Conservation (phyloP, 1,140 invertebrate genomes). For the Ooceraea biroi region DNA sequence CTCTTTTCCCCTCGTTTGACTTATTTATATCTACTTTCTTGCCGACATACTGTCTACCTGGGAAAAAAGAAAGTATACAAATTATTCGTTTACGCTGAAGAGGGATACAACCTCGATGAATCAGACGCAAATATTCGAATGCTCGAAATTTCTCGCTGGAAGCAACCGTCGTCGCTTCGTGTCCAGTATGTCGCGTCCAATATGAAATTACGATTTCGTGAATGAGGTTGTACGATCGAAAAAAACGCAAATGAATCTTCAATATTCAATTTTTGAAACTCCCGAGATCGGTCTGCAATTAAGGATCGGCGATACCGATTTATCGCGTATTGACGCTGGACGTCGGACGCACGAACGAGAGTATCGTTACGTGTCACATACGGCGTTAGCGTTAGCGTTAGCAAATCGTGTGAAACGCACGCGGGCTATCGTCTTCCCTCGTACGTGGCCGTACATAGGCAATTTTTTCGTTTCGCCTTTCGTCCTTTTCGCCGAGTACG, state of each 20-base stretch:
- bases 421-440: slow-evolving; percentile 5
- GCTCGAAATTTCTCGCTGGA: too few species aligned
- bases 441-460: not conserved
- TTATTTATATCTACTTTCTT: not conserved
- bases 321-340: slow-evolving; percentile 43
- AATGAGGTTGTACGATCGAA: not conserved
- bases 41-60: not conserved
- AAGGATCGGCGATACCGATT: not conserved
- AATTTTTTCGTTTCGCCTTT: slow-evolving; percentile 1
- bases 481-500: too few species aligned
- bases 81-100: too few species aligned
- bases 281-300: not conserved
- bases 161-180: too few species aligned
- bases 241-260: slow-evolving; percentile 4
- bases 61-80: not conserved
- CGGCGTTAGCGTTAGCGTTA: slow-evolving; percentile 7
- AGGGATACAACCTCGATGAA: too few species aligned
- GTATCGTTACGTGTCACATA: not conserved
- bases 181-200: too few species aligned
- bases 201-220: not conserved
- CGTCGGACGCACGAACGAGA: not conserved
- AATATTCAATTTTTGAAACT: slow-evolving; percentile 50
- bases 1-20: slow-evolving; percentile 5
- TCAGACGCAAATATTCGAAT: too few species aligned
- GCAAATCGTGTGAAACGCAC: not conserved